Evolutionary conservation across 2,888 invertebrate species (phyloP), one percentile per base, ranked within the genome.

Genomic region (Pammene fasciana): DNA sequence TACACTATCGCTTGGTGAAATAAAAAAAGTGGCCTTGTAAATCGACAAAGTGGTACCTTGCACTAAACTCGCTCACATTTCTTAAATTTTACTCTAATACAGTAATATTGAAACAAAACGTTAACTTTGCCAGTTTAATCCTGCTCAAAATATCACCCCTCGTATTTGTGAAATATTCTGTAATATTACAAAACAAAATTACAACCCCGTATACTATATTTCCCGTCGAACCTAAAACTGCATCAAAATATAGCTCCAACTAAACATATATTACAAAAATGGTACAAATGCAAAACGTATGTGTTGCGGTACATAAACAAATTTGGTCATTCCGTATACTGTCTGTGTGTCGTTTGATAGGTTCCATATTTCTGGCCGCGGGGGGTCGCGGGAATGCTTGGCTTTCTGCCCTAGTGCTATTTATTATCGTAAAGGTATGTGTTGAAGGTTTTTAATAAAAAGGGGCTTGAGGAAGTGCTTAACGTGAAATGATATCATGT

Each of bases 301-400:
- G 73, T 67, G 76, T 72, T 64, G 76, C 77, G 72, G 65, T 71
- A 75, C 77, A 80, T 81, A 80, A 82, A 84, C 80, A 81, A 78
- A 74, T 75, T 74, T 76, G 82, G 83, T 82, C 82, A 86, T 84
- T 84, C 78, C 79, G 79, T 82, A 83, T 81, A 82, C 79, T 79
- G 81, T 79, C 79, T 78, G 78, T 78, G 79, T 81, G 76, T 82
- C 80, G 83, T 84, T 82, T 83, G 86, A 86, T 84, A 86, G 83
- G 84, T 87, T 86, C 82, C 83, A 88, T 87, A 86, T 85, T 81
- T 86, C 80, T 83, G 85, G 78, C 85, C 81, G 81, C 83, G 76
- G 86, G 83, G 86, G 84, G 84, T 76, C 73, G 82, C 85, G 81
- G 84, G 85, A 85, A 86, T 75, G 81, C 78, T 87, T 87, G 85